Evolutionary conservation across 2,797 vertebrate genomes (phyloP).

Genomic region (Nyctalus aviator): DNA sequence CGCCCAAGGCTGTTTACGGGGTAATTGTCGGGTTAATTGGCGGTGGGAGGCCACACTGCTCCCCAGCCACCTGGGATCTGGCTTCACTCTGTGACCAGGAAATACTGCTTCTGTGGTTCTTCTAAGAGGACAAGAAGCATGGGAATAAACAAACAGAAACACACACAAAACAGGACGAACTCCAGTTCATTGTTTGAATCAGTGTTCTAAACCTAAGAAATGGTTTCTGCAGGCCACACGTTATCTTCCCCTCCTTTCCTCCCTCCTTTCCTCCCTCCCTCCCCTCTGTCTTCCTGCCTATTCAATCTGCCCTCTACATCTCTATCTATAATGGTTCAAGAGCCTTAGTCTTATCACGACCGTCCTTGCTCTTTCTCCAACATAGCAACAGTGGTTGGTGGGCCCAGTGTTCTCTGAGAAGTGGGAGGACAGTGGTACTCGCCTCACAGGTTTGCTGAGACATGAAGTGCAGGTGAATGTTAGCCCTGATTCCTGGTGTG

Average conservation of each 20-base stretch:
- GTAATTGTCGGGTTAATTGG: constrained; percentile 86
- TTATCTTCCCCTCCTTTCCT: rapidly evolving
- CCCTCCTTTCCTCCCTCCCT: rapidly evolving
- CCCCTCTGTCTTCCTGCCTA: rapidly evolving
- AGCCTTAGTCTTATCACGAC: not conserved
- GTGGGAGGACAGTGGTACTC: rapidly evolving
- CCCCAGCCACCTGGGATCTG: constrained; percentile 76
- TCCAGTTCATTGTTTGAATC: not conserved
- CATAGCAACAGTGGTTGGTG: rapidly evolving
- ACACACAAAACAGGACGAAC: not conserved
- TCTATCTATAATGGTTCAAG: rapidly evolving
- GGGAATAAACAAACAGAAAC: not conserved
- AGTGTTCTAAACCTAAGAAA: not conserved
- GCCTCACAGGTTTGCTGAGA: not conserved
- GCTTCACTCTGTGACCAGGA: constrained; percentile 63
- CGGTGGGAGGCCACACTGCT: constrained; percentile 82
- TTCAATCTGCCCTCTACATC: not conserved
- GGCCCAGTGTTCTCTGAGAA: not conserved
- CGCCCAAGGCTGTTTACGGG: constrained; percentile 84
- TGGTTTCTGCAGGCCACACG: not conserved
- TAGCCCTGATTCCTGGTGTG: rapidly evolving
- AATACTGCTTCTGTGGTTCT: constrained; percentile 41
- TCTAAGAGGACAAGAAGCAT: not conserved
- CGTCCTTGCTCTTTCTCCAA: rapidly evolving
- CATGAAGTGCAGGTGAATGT: too few species aligned